phyloP scores from a whole-genome alignment of 2,888 invertebrate genomes.

The Tanytarsus gracilentus region DNA sequence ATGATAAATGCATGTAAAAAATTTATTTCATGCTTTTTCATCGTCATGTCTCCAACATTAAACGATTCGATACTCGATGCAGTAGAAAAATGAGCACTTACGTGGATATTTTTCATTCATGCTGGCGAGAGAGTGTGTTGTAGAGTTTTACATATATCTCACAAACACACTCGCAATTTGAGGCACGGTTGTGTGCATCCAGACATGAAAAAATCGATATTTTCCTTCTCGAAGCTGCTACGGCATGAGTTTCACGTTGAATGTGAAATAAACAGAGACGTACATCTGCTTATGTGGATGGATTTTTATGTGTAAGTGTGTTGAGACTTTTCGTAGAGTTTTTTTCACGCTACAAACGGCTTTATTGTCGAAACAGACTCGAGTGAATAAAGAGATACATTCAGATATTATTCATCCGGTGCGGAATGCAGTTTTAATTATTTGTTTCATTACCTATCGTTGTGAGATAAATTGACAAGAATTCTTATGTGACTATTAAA shows the following conservation, averaged over 20 bases:
- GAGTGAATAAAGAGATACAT: constrained; percentile 23
- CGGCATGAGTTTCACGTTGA: constrained; percentile 26
- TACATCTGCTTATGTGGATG: constrained; percentile 8
- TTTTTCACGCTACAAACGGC: background rate
- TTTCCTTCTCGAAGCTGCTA: constrained; percentile 3
- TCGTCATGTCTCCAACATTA: no score
- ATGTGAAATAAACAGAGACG: background rate
- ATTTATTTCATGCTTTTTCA: no score
- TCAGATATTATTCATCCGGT: no score
- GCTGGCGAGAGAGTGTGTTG: background rate
- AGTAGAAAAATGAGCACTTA: no score
- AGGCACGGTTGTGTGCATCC: background rate
- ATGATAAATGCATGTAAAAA: no score
- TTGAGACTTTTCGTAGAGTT: constrained; percentile 21
- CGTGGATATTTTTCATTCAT: constrained; percentile 17
- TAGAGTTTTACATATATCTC: background rate
- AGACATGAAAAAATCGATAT: constrained; percentile 23
- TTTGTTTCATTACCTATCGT: no score
- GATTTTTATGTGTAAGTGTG: constrained; percentile 8
- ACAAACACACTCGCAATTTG: background rate
- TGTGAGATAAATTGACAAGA: no score
- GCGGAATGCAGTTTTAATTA: no score
- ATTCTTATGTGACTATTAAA: no score
- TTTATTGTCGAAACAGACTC: constrained; percentile 22
- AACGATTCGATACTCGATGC: no score